Base-by-base conservation (phyloP, 2,797 vertebrate species). In the Galago senegalensis region DNA sequence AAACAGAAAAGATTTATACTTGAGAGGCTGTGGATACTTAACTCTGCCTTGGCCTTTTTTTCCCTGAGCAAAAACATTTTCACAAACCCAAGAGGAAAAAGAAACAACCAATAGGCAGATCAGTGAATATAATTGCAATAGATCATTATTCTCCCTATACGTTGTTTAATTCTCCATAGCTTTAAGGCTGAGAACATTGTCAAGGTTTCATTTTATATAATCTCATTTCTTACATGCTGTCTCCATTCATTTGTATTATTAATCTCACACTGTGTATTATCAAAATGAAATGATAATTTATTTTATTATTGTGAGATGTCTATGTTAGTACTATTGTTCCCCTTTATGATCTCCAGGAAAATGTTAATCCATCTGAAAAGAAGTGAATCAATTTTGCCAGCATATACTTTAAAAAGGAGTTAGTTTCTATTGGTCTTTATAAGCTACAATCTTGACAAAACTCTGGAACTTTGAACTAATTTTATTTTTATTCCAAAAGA, bases 301-400 rank as follows among this genome's bases (percentile, higher is more conserved):
- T 96, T 91, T 90, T 96, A 60, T 77, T 89, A 58, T 60, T 43
- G 14, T 56, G 84, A 76, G 40, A 70, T 85, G 23, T 81, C 81
- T 91, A 16, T 91, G 49, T 23, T 90, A 63, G 40, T 91, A 83
- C 11, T 77, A 5, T 77, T 95, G 29, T 25, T 96, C 75, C 17
- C 25, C 37, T 60, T 96, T 90, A 79, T 95, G 93, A 96, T 97
- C 69, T 60, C 23, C 63, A 61, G 63, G 92, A 73, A 93, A 86
- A 79, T 92, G n/a, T 2, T 82, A 12, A 12, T 0, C n/a, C 17
- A 46, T 34, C 23, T 87, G 60, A 60, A 93, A 93, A 93, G 76
- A 91, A 70, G 73, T 73, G 69, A 70, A 46, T 96, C 96, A 87
- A 96, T 97, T 97, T 98, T 84, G 85, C 97, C 93, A 96, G 9